Conservation (phyloP, 1,140 invertebrate genomes). For the Drosophila varians region DNA sequence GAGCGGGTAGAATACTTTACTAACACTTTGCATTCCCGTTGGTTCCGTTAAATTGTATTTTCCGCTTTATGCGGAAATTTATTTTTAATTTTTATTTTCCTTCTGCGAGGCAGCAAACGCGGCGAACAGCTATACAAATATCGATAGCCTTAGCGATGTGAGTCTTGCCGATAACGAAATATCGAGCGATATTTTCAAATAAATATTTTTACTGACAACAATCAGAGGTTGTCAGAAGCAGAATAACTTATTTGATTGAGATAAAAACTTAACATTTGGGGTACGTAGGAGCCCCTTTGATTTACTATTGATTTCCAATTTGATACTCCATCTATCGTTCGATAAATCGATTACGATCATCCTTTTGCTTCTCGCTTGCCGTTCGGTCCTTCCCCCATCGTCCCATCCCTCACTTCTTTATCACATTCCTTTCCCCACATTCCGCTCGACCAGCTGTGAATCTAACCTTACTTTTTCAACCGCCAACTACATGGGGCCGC, state of each 20-base stretch:
- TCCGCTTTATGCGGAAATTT: conserved; percentile 4
- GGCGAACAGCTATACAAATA: conserved; percentile 1
- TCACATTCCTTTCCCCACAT: conserved; percentile 7
- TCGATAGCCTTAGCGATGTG: background rate
- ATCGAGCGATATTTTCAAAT: background rate
- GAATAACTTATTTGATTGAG: too few relatives aligned
- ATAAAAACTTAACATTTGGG: too few relatives aligned
- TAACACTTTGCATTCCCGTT: background rate
- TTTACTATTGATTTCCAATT: background rate
- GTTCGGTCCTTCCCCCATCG: conserved; percentile 30
- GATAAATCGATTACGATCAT: conserved; percentile 13
- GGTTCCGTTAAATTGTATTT: background rate
- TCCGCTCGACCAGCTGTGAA: conserved; percentile 33
- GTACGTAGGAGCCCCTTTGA: too few relatives aligned
- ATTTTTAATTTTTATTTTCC: conserved; percentile 8
- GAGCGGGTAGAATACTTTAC: background rate
- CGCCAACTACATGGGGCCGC: conserved; percentile 56
- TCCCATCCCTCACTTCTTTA: conserved; percentile 20
- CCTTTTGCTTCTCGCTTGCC: conserved; percentile 41
- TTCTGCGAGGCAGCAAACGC: conserved; percentile 4
- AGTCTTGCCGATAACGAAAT: background rate
- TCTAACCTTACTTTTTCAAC: conserved; percentile 62
- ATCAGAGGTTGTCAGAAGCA: background rate
- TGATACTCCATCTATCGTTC: background rate
- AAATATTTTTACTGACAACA: background rate